Base-by-base conservation (phyloP, 2,797 vertebrate genomes). In the Sebastes iracundus region DNA sequence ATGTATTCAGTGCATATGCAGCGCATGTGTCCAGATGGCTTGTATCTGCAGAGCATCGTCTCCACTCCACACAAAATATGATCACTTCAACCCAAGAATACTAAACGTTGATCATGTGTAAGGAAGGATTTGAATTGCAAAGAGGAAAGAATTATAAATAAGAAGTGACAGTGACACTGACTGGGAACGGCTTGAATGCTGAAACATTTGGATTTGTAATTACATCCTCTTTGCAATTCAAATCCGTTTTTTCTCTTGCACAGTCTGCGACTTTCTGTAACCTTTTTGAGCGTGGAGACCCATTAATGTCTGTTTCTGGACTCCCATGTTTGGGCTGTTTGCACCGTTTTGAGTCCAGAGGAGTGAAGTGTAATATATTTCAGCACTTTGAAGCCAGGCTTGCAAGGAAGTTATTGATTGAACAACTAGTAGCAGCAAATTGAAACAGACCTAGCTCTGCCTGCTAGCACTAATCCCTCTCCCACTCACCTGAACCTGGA, bases 171-270 rank as follows among this genome's bases (percentile, higher is more conserved):
- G 74, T 81, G 82, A 82, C 81, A 79, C 66, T 73, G 81, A 76
- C 73, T 68, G 67, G 30, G 75, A 80, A 62, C 66, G 74, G 69
- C 87, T 85, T 11, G 58, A 63, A 67, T 67, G 67, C 84, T 76
- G 75, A 82, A 89, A 89, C 86, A 80, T 83, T 88, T 87, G 79
- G 83, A 83, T 90, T 87, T 81, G 80, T 91, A 88, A 90, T 90
- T 79, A 74, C 64, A 33, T 58, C 82, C 38, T 55, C 70, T 91
- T 88, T 90, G 89, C 85, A 90, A 81, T 84, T 90, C 81, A 87
- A 70, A 92, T 90, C 5, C 8, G 28, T 75, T 35, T 75, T 58
- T 72, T 27, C 22, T 56, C 62, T 55, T 6, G 62, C 74, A 22
- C 66, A 42, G 64, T 42, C 72, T 10, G 2, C 55, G 78, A 81